Percentiles rank a stretch among this genome's conserved stretches.
Evolutionary conservation across 1,140 invertebrate species (phyloP).

Genomic region (Apocrypta bakeri): DNA sequence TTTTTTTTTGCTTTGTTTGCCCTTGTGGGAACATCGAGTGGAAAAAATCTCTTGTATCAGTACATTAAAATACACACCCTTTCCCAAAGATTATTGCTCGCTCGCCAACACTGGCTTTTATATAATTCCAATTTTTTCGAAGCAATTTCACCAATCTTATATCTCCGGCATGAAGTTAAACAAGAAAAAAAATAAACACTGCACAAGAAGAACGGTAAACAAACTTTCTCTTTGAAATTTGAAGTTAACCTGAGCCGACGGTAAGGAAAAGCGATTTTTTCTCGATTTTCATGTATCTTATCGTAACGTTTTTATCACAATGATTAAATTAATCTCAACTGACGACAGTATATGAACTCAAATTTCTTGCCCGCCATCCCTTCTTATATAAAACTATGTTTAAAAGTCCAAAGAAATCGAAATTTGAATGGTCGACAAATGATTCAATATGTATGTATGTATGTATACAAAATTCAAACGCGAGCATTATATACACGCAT

Average conservation of each 20-base stretch:
- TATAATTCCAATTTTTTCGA: too few relatives aligned
- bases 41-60: too few relatives aligned
- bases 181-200: neutral
- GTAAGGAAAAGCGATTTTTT: neutral
- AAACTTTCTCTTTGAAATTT: conserved; percentile 23
- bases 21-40: too few relatives aligned
- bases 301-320: too few relatives aligned
- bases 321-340: neutral
- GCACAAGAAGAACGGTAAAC: neutral
- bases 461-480: neutral
- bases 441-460: neutral
- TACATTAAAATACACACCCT: too few relatives aligned
- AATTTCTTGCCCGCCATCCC: neutral
- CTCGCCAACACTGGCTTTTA: too few relatives aligned
- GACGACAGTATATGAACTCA: neutral
- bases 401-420: neutral
- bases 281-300: neutral
- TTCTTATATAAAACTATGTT: neutral
- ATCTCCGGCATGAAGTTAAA: too few relatives aligned
- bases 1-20: too few relatives aligned
- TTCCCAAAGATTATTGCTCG: too few relatives aligned
- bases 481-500: neutral
- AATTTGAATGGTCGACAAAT: neutral
- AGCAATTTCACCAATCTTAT: too few relatives aligned
- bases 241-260: conserved; percentile 13